Conservation (phyloP, 2,888 invertebrate species). For the Phasia obesa region DNA sequence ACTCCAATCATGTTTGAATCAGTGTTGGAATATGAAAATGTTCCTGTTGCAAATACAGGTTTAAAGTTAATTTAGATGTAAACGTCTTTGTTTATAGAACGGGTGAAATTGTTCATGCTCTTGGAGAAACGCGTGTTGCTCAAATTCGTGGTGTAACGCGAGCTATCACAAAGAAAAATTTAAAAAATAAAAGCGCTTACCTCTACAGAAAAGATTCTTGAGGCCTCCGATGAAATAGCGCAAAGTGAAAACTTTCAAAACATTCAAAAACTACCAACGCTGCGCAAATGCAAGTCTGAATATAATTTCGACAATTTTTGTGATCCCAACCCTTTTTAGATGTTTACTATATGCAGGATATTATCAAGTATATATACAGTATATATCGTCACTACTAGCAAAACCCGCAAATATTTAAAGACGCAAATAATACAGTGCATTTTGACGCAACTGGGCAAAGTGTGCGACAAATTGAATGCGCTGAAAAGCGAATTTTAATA, state of each 20-base stretch:
- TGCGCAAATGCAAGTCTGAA: too few relatives aligned
- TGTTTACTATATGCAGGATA: background rate
- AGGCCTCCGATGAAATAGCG: too few relatives aligned
- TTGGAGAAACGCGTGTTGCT: background rate
- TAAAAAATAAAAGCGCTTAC: conserved; percentile 15
- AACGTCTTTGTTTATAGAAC: background rate
- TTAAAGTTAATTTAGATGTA: background rate
- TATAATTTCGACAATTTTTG: too few relatives aligned
- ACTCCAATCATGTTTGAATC: too few relatives aligned
- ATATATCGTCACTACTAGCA: background rate
- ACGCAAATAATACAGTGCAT: conserved; percentile 19
- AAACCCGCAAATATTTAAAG: background rate
- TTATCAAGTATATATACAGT: background rate
- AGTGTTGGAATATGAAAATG: too few relatives aligned
- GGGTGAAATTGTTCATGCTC: background rate
- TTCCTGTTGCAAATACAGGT: background rate
- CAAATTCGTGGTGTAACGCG: conserved; percentile 11
- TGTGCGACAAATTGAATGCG: conserved; percentile 7
- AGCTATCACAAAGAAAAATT: background rate
- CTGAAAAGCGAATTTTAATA: too few relatives aligned
- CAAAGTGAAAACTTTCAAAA: too few relatives aligned
- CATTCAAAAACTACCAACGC: background rate
- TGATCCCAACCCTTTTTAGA: background rate
- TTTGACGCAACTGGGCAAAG: conserved; percentile 29
- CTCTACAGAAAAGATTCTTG: too few relatives aligned